Evolutionary conservation across 2,888 invertebrate genomes (phyloP).

Genomic region (Hydriomena furcata): DNA sequence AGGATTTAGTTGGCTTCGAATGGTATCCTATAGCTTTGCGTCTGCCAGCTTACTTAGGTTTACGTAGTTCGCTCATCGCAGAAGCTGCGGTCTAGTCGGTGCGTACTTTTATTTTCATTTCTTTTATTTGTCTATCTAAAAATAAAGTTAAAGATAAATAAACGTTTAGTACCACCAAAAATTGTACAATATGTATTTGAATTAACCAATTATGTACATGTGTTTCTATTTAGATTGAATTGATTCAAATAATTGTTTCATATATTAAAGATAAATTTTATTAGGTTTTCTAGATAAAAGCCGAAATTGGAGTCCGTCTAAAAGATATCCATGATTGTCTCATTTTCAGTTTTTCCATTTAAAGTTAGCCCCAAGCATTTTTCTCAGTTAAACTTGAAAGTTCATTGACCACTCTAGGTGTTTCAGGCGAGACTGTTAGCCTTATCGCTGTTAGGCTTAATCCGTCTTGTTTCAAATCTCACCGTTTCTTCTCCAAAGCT

Average conservation of each 20-base stretch:
- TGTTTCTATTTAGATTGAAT: too few relatives aligned
- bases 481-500: constrained; percentile 26
- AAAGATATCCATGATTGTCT: not conserved
- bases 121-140: too few relatives aligned
- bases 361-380: constrained; percentile 9
- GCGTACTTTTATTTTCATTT: too few relatives aligned
- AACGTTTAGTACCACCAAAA: too few relatives aligned
- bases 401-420: constrained; percentile 16
- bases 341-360: constrained; percentile 10
- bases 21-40: too few relatives aligned
- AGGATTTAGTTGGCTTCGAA: too few relatives aligned
- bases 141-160: too few relatives aligned
- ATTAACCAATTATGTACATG: too few relatives aligned
- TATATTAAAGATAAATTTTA: not conserved
- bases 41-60: too few relatives aligned
- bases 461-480: constrained; percentile 33
- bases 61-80: too few relatives aligned
- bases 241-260: not conserved
- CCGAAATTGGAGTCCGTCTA: constrained; percentile 6
- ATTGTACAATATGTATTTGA: too few relatives aligned
- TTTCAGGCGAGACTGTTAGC: constrained; percentile 21
- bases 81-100: too few relatives aligned
- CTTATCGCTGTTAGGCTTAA: constrained; percentile 30
- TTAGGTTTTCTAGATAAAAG: constrained; percentile 1
- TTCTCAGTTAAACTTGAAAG: constrained; percentile 4